phyloP scores from a whole-genome alignment of 2,888 invertebrate genomes.

The Belgica antarctica region DNA sequence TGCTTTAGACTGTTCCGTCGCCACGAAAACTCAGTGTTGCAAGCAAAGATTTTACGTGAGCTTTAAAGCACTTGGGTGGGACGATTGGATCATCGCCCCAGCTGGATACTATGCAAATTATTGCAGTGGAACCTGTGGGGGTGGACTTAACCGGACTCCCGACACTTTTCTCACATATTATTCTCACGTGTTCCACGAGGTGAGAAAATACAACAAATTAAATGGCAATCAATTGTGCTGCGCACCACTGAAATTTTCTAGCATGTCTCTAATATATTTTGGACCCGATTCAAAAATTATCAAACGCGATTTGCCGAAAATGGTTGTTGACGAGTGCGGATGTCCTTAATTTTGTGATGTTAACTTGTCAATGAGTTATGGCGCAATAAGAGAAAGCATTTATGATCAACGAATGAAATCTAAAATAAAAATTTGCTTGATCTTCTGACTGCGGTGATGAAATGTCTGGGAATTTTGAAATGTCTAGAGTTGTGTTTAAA shows the following conservation, averaged over 20 bases:
- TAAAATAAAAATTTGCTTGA: too few relatives aligned
- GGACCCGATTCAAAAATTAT: conserved; percentile 83
- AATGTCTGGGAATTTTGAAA: too few relatives aligned
- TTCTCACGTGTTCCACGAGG: conserved; percentile 88
- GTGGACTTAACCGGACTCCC: conserved; percentile 69
- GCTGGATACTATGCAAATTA: conserved; percentile 91
- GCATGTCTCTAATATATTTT: conserved; percentile 90
- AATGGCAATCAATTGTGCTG: conserved; percentile 87
- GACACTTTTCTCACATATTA: conserved; percentile 84
- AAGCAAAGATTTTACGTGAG: conserved; percentile 89
- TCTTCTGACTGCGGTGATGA: too few relatives aligned
- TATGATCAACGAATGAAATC: too few relatives aligned
- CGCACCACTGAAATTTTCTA: conserved; percentile 86
- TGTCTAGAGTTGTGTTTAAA: too few relatives aligned
- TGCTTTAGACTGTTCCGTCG: conserved; percentile 78
- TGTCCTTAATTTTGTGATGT: conserved; percentile 67
- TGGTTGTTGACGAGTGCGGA: conserved; percentile 94
- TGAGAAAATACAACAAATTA: conserved; percentile 66
- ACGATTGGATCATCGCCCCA: conserved; percentile 91
- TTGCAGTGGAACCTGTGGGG: conserved; percentile 82
- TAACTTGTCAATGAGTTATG: too few relatives aligned
- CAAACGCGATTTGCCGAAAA: conserved; percentile 90
- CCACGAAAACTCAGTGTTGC: conserved; percentile 73
- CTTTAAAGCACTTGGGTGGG: conserved; percentile 89
- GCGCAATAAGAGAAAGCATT: too few relatives aligned